Conservation (phyloP, 2,113 vertebrate species). For the Kryptolebias marmoratus region DNA sequence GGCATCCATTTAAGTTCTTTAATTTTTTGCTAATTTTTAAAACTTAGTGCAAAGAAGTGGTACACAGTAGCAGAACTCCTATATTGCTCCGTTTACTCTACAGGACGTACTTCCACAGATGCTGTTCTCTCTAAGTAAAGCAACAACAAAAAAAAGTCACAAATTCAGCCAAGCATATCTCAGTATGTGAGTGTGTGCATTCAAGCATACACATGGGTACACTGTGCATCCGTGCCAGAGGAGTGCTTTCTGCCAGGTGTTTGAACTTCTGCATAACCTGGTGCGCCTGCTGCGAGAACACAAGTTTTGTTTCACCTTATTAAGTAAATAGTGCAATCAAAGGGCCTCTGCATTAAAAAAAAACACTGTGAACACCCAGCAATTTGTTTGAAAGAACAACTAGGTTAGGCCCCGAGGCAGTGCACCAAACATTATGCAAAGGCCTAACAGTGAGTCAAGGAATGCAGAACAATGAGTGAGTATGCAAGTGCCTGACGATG, state of each 20-base stretch:
- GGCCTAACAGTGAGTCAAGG: slow-evolving; percentile 41
- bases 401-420: slow-evolving; percentile 74
- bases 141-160: slow-evolving; percentile 41
- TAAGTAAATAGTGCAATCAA: slow-evolving; percentile 83
- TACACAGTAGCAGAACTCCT: not conserved
- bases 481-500: slow-evolving; percentile 32
- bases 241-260: slow-evolving; percentile 68
- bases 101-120: slow-evolving; percentile 16
- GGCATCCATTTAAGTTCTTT: not conserved
- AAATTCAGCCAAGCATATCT: slow-evolving; percentile 12
- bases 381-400: slow-evolving; percentile 82
- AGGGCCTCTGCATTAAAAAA: slow-evolving; percentile 66
- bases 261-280: slow-evolving; percentile 78
- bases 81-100: slow-evolving; percentile 44
- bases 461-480: slow-evolving; percentile 37
- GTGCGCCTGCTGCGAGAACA: slow-evolving; percentile 75
- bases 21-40: slow-evolving; percentile 12
- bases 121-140: slow-evolving; percentile 13
- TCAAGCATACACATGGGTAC: slow-evolving; percentile 30
- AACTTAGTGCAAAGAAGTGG: slow-evolving; percentile 39
- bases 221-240: slow-evolving; percentile 46
- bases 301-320: slow-evolving; percentile 78
- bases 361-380: slow-evolving; percentile 77
- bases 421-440: slow-evolving; percentile 64
- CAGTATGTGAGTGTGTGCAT: slow-evolving; percentile 40